Percentiles rank a stretch among this genome's conserved stretches.
These are phyloP conservation scores for Ephydatia muelleri DNA, from an alignment of 37 sponge, comb jelly and placozoan genomes.

Conservation along the genomic window DNA sequence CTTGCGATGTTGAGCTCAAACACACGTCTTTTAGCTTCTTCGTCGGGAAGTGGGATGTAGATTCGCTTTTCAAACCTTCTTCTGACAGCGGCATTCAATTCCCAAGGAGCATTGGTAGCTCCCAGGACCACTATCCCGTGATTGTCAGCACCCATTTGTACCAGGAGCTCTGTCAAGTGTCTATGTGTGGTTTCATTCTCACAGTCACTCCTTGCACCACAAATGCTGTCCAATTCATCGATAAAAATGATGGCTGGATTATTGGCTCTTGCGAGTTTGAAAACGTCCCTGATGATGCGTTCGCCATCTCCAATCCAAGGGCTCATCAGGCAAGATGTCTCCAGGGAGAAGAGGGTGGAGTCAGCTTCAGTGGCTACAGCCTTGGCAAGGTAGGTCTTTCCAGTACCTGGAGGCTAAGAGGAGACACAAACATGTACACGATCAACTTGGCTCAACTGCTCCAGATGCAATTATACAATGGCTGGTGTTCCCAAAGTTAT, in stretches of 20 bases:
- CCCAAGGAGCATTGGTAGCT: slow-evolving; percentile 98
- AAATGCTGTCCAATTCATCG: slow-evolving; percentile 98
- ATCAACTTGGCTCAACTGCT: neutral
- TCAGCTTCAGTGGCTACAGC: slow-evolving; percentile 99
- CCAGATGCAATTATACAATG: neutral
- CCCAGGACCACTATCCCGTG: slow-evolving; percentile 95
- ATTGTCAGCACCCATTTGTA: slow-evolving; percentile 97
- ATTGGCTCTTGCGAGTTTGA: slow-evolving; percentile 85
- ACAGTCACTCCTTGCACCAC: slow-evolving; percentile 81
- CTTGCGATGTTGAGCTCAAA: slow-evolving; percentile 90
- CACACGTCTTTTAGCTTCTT: slow-evolving; percentile 76
- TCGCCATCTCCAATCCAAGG: slow-evolving; percentile 98
- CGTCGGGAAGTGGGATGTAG: slow-evolving; percentile 98
- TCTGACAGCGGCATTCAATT: slow-evolving; percentile 92
- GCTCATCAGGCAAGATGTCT: slow-evolving; percentile 89
- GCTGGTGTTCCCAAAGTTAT: no score
- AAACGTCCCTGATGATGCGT: slow-evolving; percentile 85
- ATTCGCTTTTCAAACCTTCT: slow-evolving; percentile 97
- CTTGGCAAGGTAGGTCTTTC: slow-evolving; percentile 98
- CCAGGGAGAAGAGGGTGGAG: slow-evolving; percentile 95
- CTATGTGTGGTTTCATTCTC: slow-evolving; percentile 92
- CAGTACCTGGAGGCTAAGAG: slow-evolving; percentile 97
- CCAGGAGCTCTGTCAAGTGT: slow-evolving; percentile 98
- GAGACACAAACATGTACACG: neutral
- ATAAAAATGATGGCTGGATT: slow-evolving; percentile 99